Evolutionary conservation across 2,888 invertebrate genomes (phyloP), one percentile per base, ranked within the genome.

Genomic region (Octodonta nipae): DNA sequence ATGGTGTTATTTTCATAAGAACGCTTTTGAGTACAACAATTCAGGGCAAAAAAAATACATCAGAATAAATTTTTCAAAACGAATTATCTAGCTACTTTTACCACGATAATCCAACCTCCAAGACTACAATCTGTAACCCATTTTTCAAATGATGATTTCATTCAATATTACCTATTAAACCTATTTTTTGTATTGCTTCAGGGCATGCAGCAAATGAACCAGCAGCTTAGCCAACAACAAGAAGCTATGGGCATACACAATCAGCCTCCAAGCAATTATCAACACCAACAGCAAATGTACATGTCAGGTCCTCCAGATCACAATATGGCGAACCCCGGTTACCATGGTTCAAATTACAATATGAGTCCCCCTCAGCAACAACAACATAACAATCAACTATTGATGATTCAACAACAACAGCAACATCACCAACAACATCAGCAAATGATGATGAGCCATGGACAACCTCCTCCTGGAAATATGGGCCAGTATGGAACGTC

Each of bases 261-360:
- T 38, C n/a, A n/a, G n/a, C 61, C 61, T 8, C 58, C 60, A 4
- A 61, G 62, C 3, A 61, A 61, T 3, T 80, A 79, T 57, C 80
- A 80, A 54, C 79, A 79, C 55, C 78, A 79, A 28, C 79, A 79
- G 55, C 78, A 79, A 28, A 60, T 80, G 14, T 80, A 80, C 53
- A 64, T 81, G 43, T 58, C 60, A 10, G 61, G 62, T 8, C 55
- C 52, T 5, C 55, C 52, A 4, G 62, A 62, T 37, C 61, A 62
- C 39, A 54, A 60, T 5, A 58, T 62, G 55, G 61, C 60, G 5
- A 58, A 58, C 40, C 56, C 58, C 22, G 56, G 60, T 28, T 62
- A 63, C 42, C 60, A 61, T 38, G 60, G 60, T 44, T 52, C 55
- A 6, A 58, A 55, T 36, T 60, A 61, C 40, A 47, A 54, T 25